Evolutionary conservation across 2,113 vertebrate genomes (phyloP).

Genomic region (Malurus cyaneus): DNA sequence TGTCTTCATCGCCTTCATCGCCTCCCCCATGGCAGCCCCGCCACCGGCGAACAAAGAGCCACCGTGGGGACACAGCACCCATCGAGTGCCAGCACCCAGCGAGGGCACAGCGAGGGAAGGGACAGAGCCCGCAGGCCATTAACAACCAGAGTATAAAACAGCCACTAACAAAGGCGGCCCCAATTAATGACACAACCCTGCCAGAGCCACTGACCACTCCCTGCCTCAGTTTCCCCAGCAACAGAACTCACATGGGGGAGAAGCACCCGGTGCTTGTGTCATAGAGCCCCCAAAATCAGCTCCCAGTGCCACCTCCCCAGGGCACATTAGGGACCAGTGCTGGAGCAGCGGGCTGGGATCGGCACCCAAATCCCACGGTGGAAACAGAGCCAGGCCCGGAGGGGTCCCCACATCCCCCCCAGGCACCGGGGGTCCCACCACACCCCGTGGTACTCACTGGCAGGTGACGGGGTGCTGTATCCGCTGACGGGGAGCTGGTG

Average conservation of each 20-base stretch:
- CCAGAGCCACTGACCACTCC: neutral
- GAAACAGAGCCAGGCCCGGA: neutral
- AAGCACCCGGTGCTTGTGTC: fast-evolving
- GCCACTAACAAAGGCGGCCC: neutral
- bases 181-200: neutral
- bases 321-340: fast-evolving
- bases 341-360: neutral
- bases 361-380: fast-evolving
- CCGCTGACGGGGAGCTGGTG: conserved; percentile 90
- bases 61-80: neutral
- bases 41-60: neutral
- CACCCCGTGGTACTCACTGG: conserved; percentile 83
- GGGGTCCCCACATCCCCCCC: fast-evolving
- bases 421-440: fast-evolving
- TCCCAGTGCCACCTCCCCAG: fast-evolving
- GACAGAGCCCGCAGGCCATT: neutral
- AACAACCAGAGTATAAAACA: neutral
- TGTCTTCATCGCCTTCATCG: conserved; percentile 1
- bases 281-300: neutral
- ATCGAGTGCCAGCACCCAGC: neutral
- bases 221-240: neutral
- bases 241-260: neutral
- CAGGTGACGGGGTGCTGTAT: conserved; percentile 95
- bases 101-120: neutral
- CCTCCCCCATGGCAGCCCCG: conserved; percentile 1